Base-by-base conservation (phyloP, 2,888 invertebrate species). In the Ichneumon xanthorius region DNA sequence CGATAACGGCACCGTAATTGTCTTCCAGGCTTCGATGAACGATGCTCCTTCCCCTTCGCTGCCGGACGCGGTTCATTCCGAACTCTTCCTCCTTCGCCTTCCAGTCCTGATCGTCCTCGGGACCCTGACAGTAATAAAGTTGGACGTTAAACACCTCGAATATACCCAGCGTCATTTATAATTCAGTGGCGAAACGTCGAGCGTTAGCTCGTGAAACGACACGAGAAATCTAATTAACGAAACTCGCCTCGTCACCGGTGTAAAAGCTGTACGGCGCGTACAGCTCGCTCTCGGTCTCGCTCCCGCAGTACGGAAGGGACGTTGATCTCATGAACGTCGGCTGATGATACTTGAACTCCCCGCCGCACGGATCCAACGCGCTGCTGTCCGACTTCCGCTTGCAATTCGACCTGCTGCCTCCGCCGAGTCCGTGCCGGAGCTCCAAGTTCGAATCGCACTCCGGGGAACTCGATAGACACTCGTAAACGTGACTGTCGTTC, bases 1-100 rank as follows among this genome's bases (percentile, higher is more conserved):
- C 96, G 87, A 98, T 96, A 50, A 98, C 98, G 61, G 98, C 98
- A 22, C 97, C 97, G 92, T 98, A 98, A 94, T 98, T 98, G 92
- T 98, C 98, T 92, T 98, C 98, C 87, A 98, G 95, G 92, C 96
- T 97, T 92, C 96, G 97, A 93, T 98, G 97, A 11, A 98, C 97
- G 87, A 98, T 96, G 93, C 97, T 97, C 84, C 97, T 95, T 75
- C 97, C 97, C 93, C 97, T 97, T 89, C 97, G 95, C 86, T 97
- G 96, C 89, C 97, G 95, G 87, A 97, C 95, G 92, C 96, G 96
- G 86, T 91, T 93, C 67, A 92, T 92, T 82, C 92, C 91, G 6
- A 90, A 91, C 53, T 94, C 92, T 45, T 93, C 93, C 16, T 94
- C 94, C 85, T 94, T 94, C 65, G 90, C 93, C 58, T 92, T 92